phyloP scores from a whole-genome alignment of 2,113 vertebrate genomes.

The Clarias gariepinus region DNA sequence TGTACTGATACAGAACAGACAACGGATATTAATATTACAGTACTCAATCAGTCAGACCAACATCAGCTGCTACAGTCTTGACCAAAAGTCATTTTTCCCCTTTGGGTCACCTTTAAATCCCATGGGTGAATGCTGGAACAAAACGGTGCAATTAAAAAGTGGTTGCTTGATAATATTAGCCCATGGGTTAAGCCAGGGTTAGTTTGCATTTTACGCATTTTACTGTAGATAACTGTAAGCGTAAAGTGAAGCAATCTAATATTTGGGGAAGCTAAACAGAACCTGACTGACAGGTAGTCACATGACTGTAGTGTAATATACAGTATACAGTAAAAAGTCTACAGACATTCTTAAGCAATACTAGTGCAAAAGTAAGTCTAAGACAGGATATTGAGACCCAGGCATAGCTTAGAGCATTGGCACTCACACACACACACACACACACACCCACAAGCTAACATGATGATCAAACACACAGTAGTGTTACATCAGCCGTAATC shows the following conservation, averaged over 20 bases:
- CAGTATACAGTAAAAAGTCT: background rate
- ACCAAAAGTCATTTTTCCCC: background rate
- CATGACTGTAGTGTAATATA: background rate
- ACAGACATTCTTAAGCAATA: background rate
- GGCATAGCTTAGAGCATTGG: background rate
- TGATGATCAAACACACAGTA: background rate
- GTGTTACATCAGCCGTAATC: conserved; percentile 10
- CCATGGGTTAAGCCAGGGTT: background rate
- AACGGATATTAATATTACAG: background rate
- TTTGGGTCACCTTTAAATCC: background rate
- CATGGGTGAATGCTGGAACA: background rate
- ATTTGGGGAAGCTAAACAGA: background rate
- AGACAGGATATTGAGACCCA: background rate
- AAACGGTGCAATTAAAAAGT: background rate
- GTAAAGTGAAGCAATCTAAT: background rate
- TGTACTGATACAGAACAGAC: background rate
- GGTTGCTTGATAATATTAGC: background rate
- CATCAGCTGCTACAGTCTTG: background rate
- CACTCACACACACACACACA: background rate
- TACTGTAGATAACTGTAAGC: background rate
- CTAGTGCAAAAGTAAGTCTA: background rate
- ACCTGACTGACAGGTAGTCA: background rate
- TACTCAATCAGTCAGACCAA: background rate
- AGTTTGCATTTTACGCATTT: background rate
- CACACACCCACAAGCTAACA: background rate